phyloP scores from a whole-genome alignment of 2,797 vertebrate genomes.

The Diplodus puntazzo region DNA sequence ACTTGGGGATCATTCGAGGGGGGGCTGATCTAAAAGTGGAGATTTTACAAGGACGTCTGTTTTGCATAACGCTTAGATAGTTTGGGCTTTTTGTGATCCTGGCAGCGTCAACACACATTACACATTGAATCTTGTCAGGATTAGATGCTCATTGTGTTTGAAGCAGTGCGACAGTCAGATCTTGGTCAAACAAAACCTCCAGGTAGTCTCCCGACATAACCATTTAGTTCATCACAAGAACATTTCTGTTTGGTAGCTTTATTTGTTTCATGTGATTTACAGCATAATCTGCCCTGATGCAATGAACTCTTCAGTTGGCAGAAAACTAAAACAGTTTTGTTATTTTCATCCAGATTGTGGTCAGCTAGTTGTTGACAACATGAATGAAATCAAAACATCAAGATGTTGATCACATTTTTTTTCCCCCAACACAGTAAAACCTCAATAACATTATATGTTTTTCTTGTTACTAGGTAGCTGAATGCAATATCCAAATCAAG shows the following conservation, averaged over 20 bases:
- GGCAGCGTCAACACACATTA: constrained; percentile 2
- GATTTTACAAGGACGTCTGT: constrained; percentile 52
- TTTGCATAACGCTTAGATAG: constrained; percentile 30
- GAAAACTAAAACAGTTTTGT: not conserved
- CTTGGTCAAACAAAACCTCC: not conserved
- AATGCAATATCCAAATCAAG: too few species aligned
- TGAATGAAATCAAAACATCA: not conserved
- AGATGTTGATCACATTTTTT: not conserved
- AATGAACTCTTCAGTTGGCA: not conserved
- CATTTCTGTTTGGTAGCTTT: not conserved
- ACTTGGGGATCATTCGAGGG: constrained; percentile 55
- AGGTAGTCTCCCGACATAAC: rapidly evolving
- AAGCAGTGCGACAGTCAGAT: not conserved
- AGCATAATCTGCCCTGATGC: not conserved
- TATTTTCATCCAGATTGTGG: not conserved
- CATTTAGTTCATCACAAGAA: not conserved
- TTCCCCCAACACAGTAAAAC: not conserved
- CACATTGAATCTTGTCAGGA: constrained; percentile 8
- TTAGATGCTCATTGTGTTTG: constrained; percentile 3
- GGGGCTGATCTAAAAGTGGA: constrained; percentile 40
- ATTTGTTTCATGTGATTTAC: constrained; percentile 19
- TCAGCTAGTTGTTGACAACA: not conserved
- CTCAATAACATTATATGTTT: not conserved
- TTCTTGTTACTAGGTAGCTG: not conserved
- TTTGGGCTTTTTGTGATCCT: not conserved